Base-by-base conservation (phyloP, 1,140 invertebrate species). In the Drosophila melanica region DNA sequence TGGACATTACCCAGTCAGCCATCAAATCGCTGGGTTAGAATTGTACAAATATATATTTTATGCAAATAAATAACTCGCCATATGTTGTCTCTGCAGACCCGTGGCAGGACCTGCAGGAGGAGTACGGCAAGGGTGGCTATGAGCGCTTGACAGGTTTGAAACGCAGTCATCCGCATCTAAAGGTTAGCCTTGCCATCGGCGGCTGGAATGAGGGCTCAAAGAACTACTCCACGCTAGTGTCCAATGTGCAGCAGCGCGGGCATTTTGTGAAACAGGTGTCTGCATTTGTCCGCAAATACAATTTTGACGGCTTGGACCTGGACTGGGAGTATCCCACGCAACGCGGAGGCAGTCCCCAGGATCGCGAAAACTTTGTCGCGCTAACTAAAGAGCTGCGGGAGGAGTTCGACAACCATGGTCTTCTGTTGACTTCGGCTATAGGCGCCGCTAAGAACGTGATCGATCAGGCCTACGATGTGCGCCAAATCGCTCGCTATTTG, bases 121-220 rank as follows among this genome's bases (percentile, higher is more conserved):
- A 96, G 76, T 95, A 95, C 77, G 96, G 95, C 54, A 95, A 94
- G 92, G 95, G 94, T 10, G 95, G 95, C 14, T 97, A 95, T 81
- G 94, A 94, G 68, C 94, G 94, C 45, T 90, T 97, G 53, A 96
- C 95, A 0, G 90, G 87, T 0, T 82, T 98, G 1, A 96, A 95
- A 71, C 84, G 93, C 35, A 93, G 93, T 9, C 95, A 97, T 92
- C 96, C 96, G 0, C 93, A 95, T 72, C 89, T 98, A 4, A 97
- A 96, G 91, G 90, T 92, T 12, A 94, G 95, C 1, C 78, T 98
- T 3, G 96, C 96, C 8, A 95, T 98, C 41, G 97, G 97, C 0
- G 97, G 97, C 1, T 98, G 97, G 96, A 97, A 97, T 81, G 96
- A 98, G 92, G 97, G 96, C 0, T 97, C 96, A 0, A 80, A 86